These are phyloP conservation scores for Caenorhabditis brenneri DNA, from an alignment of 1,140 invertebrate species.

Conservation along the genomic window DNA sequence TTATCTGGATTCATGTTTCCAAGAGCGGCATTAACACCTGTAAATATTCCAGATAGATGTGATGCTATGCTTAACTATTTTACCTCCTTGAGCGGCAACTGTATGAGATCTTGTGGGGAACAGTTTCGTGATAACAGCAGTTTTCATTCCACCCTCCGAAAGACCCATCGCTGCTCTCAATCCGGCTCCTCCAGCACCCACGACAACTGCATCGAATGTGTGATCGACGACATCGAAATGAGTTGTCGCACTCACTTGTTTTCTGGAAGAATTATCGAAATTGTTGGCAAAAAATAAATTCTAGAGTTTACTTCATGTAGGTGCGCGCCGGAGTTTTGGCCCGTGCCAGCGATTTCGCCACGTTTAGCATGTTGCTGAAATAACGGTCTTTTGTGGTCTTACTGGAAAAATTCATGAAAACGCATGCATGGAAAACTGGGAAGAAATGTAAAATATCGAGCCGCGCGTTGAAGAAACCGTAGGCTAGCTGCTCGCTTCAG, in stretches of 20 bases:
- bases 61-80: no score
- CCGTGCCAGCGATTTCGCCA: not conserved
- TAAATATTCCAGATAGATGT: no score
- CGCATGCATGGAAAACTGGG: not conserved
- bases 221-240: conserved; percentile 81
- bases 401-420: not conserved
- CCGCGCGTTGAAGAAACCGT: no score
- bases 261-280: not conserved
- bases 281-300: not conserved
- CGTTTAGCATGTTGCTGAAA: conserved; percentile 3
- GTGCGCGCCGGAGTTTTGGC: not conserved
- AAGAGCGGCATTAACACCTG: conserved; percentile 84
- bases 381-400: not conserved
- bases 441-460: not conserved
- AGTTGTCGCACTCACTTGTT: not conserved
- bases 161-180: conserved; percentile 90
- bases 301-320: not conserved
- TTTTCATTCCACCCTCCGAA: conserved; percentile 90
- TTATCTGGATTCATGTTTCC: conserved; percentile 95
- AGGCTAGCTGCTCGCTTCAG: no score
- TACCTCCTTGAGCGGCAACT: conserved; percentile 89
- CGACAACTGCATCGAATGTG: conserved; percentile 90
- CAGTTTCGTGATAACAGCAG: conserved; percentile 91
- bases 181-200: conserved; percentile 92
- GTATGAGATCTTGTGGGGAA: conserved; percentile 87